Base-by-base conservation (phyloP, 2,888 invertebrate species). In the Coenonympha glycerion region DNA sequence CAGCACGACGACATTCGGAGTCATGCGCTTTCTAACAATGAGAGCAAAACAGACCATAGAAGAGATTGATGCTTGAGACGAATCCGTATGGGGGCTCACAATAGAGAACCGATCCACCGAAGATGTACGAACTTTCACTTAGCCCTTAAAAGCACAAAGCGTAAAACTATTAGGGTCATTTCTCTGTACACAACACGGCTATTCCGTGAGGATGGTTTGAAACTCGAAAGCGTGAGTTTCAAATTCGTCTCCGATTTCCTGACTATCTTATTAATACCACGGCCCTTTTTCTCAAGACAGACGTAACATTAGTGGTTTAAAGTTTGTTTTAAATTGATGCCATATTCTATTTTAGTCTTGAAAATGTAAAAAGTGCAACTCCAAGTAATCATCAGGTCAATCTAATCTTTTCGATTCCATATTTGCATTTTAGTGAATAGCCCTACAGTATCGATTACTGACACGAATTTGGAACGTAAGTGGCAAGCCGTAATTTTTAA, bases 111-210 rank as follows among this genome's bases (percentile, higher is more conserved):
- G 66, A 75, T 77, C 77, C 73, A 72, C 70, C 71, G 79, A 79
- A 76, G 74, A 75, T 71, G 68, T 64, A 66, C 65, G 53, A 68
- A 79, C 85, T 86, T 86, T 86, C 86, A 72, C 84, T 73, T 57
- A 76, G 81, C 83, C 86, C 84, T 85, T 76, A 64, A 59, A 57
- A 55, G 45, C 58, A 66, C 61, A 58, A 64, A 62, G 60, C 67
- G 62, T 59, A 58, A 42, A 64, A 63, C 63, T 51, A 68, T 73
- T 66, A 68, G 64, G 64, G 62, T 58, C 66, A 63, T 66, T 69
- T 66, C 64, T 62, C 63, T 64, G 66, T 64, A 37, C 28, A 46
- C 46, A 45, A 18, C n/a, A n/a, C n/a, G n/a, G n/a, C n/a, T n/a
- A n/a, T n/a, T n/a, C n/a, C n/a, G n/a, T n/a, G n/a, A n/a, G n/a